These are phyloP conservation scores for Drosophila hydei DNA, from an alignment of 1,140 invertebrate genomes.

Conservation along the genomic window DNA sequence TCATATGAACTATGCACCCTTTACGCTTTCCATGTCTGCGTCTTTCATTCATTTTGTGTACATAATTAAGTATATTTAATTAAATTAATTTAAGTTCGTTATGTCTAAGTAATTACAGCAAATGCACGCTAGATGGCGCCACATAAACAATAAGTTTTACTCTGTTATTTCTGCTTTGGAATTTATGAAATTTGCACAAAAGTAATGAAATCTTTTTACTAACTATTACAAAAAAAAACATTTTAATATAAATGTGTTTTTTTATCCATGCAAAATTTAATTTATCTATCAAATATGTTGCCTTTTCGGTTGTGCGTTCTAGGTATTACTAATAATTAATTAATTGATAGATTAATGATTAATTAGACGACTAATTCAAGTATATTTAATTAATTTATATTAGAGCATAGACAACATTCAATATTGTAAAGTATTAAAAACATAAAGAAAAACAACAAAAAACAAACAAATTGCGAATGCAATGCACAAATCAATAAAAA, in stretches of 20 bases:
- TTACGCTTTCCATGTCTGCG: slow-evolving; percentile 10
- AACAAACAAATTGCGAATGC: slow-evolving; percentile 54
- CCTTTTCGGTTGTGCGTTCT: slow-evolving; percentile 63
- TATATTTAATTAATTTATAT: slow-evolving; percentile 79
- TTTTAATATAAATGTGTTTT: slow-evolving; percentile 16
- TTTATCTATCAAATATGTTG: slow-evolving; percentile 31
- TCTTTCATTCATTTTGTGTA: slow-evolving; percentile 50
- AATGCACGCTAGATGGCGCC: slow-evolving; percentile 38
- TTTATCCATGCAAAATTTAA: slow-evolving; percentile 11
- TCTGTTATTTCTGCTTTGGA: slow-evolving; percentile 44
- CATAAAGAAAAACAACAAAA: slow-evolving; percentile 50
- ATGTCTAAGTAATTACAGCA: slow-evolving; percentile 25
- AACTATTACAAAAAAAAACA: slow-evolving; percentile 15
- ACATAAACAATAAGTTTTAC: slow-evolving; percentile 45
- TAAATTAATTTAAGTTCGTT: slow-evolving; percentile 30
- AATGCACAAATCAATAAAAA: slow-evolving; percentile 69
- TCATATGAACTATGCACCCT: not conserved
- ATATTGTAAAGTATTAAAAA: slow-evolving; percentile 80
- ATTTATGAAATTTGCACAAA: slow-evolving; percentile 71
- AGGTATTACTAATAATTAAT: slow-evolving; percentile 70
- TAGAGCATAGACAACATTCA: slow-evolving; percentile 59
- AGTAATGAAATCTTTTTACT: slow-evolving; percentile 50
- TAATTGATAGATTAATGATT: slow-evolving; percentile 43
- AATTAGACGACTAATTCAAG: slow-evolving; percentile 42
- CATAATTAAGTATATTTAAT: slow-evolving; percentile 63